Base-by-base conservation (phyloP, 2,113 vertebrate species). In the Bubo blakistoni region DNA sequence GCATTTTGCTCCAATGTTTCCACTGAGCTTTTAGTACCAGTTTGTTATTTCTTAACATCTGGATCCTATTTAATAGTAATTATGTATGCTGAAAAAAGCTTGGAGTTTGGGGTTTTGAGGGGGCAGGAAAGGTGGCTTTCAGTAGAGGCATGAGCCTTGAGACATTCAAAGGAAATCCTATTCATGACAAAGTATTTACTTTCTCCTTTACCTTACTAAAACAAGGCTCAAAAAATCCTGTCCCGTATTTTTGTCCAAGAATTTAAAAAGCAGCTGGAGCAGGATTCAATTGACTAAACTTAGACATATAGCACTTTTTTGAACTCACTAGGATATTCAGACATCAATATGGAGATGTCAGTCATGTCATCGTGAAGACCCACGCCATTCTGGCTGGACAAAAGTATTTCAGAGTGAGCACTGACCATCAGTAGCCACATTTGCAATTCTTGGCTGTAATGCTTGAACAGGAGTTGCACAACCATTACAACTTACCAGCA, bases 41-140 rank as follows among this genome's bases (percentile, higher is more conserved):
- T 34, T 86, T 92, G 16, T 66, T 92, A 66, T 89, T 93, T 81
- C 78, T 79, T 81, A 81, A 87, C 81, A 94, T 92, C 86, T 93
- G 94, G 89, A 52, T 91, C 44, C 36, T 32, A 92, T 96, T 84
- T 87, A 94, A 81, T 42, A 81, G n/a, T 38, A 86, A 93, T 86
- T 90, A 54, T 52, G 58, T 32, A 86, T 27, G 58, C 59, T 92
- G 84, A 95, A 93, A 96, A 93, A 29, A 44, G 18, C 20, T 79
- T 73, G 77, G 21, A 22, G 13, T 40, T 84, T 54, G 36, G 52
- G 49, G 30, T 44, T 82, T 65, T 42, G 46, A 69, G 70, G 10
- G 17, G 63, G 49, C 4, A 7, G 62, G 26, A 92, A 90, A 89
- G 38, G 87, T 80, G 52, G 52, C 47, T 90, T 94, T 91, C 78